Percentiles rank a stretch among this genome's conserved stretches.
phyloP scores from a whole-genome alignment of 2,113 vertebrate species.

The Uropsilus gracilis region DNA sequence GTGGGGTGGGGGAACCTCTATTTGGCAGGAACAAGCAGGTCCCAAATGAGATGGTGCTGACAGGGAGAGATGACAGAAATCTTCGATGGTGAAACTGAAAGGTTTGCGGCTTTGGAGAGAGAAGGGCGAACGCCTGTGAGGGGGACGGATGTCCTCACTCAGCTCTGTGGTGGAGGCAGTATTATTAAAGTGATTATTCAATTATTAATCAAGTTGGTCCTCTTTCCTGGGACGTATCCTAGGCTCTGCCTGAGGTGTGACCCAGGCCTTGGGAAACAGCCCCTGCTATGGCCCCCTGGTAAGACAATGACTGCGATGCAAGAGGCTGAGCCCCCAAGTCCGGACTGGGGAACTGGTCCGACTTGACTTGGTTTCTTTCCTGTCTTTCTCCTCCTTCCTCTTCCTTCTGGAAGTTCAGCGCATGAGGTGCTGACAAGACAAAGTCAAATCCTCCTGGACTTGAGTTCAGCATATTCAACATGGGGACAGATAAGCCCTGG shows the following conservation, averaged over 20 bases:
- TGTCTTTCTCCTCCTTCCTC: background rate
- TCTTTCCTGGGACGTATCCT: background rate
- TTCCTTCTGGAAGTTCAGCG: background rate
- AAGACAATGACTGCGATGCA: background rate
- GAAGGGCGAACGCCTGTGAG: background rate
- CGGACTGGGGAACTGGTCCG: background rate
- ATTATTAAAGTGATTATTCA: background rate
- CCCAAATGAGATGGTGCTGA: background rate
- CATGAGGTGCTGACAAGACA: background rate
- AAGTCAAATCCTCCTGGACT: background rate
- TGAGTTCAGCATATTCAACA: too few species aligned
- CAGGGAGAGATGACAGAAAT: background rate
- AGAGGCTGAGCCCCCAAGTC: background rate
- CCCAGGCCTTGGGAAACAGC: background rate
- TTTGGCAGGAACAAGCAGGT: background rate
- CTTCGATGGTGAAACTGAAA: background rate
- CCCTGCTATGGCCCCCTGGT: background rate
- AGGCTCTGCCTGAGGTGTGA: background rate
- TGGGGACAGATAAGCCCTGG: too few species aligned
- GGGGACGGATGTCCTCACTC: background rate
- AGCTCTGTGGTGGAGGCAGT: too few species aligned
- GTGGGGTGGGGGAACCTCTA: background rate
- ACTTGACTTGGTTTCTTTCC: background rate
- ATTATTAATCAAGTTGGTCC: fast-evolving
- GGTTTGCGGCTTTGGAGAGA: background rate